Base-by-base conservation (phyloP, 2,888 invertebrate species). In the Scelioninae gen. 1 region DNA sequence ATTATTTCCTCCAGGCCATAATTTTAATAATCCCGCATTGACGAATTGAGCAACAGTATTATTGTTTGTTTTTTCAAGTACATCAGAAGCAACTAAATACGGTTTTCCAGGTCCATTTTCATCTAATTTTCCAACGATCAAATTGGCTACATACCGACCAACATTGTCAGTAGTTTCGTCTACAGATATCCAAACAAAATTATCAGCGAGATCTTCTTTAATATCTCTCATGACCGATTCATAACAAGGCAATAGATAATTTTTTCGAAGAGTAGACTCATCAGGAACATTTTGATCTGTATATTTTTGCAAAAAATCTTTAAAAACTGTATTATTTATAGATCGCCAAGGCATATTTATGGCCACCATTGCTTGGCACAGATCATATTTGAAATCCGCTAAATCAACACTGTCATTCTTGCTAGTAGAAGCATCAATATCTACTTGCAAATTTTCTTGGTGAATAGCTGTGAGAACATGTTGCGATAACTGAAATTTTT, bases 111-210 rank as follows among this genome's bases (percentile, higher is more conserved):
- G 23, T 8, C 69, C 56, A 38, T 75, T 69, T 32, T 40, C 65
- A 10, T 23, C 34, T 34, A 83, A 49, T n/a, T 53, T 62, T 0
- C 75, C 72, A 13, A 84, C 74, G 13, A 84, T 84, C 40, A 77
- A 74, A 74, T 84, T 82, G 5, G 84, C 74, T 10, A 77, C 51
- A 31, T 72, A 79, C 0, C 81, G 47, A 9, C 72, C 82, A 10
- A 32, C 32, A 13, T 38, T 4, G 40, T 84, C 77, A 5, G 74
- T 81, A 5, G 72, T 77, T 45, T 82, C 82, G 38, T 84, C 87
- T 87, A 53, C 80, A 10, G 84, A 69, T 7, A 87, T 74, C 87
- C 85, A 87, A 40, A 86, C 75, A 53, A 58, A 80, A 53, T 72
- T 55, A 11, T 85, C 82, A 3, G 72, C 77, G 23, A 86, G 71